A percentile compares a stretch with the other conserved stretches of the same genome.
phyloP scores from a whole-genome alignment of 2,113 vertebrate genomes.

The Raja brachyura region DNA sequence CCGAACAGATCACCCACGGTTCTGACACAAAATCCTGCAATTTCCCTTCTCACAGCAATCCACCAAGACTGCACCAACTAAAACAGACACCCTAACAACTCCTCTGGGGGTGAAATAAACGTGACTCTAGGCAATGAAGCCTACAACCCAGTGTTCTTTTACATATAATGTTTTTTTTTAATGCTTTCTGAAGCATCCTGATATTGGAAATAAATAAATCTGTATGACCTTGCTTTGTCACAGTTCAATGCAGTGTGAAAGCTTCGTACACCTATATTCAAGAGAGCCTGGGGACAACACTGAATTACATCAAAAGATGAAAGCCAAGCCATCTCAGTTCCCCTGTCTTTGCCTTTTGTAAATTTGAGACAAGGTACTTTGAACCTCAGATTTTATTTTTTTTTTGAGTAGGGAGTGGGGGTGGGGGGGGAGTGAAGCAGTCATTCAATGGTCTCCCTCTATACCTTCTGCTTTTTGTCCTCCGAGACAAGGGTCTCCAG shows the following conservation, averaged over 20 bases:
- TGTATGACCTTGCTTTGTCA: not conserved
- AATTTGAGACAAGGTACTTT: not conserved
- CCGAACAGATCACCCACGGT: not conserved
- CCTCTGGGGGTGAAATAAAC: not conserved
- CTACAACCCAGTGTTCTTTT: no score
- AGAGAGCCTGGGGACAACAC: not conserved
- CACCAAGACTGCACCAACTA: not conserved
- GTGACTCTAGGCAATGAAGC: no score
- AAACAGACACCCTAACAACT: not conserved
- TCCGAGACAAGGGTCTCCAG: conserved; percentile 12
- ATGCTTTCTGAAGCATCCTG: not conserved
- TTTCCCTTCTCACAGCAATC: not conserved
- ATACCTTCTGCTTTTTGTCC: conserved; percentile 33
- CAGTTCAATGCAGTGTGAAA: not conserved
- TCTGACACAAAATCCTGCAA: not conserved
- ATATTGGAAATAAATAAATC: not conserved
- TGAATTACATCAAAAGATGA: not conserved
- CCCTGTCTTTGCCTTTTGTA: not conserved
- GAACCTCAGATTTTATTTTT: not conserved
- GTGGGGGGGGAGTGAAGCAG: not conserved
- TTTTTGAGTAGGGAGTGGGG: not conserved
- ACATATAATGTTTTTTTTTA: no score
- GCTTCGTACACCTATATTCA: not conserved
- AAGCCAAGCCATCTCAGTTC: not conserved
- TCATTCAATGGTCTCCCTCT: conserved; percentile 10